Evolutionary conservation across 2,888 invertebrate species (phyloP).

Genomic region (Carcina quercana): DNA sequence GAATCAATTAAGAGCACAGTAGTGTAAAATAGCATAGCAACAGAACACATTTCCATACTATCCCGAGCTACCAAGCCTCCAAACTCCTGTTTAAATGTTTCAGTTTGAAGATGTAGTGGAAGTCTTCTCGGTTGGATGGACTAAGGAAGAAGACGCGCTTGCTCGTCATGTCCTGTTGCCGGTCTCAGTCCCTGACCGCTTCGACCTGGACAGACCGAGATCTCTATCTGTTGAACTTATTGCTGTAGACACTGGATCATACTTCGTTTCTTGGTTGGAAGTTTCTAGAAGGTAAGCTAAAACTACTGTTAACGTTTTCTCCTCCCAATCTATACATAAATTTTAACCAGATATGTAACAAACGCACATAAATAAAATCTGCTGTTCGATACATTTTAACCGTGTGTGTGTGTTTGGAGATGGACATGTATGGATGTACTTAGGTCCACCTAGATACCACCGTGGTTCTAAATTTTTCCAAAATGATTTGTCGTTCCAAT

Average conservation of each 20-base stretch:
- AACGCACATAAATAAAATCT: too few species aligned
- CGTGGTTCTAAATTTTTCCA: too few species aligned
- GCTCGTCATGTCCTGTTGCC: conserved; percentile 74
- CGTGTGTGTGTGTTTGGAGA: too few species aligned
- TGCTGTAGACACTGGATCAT: conserved; percentile 82
- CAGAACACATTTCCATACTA: too few species aligned
- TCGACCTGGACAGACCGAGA: conserved; percentile 77
- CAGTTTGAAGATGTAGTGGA: conserved; percentile 80
- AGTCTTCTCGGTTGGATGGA: conserved; percentile 91
- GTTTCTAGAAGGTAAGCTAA: conserved; percentile 77
- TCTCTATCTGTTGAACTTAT: conserved; percentile 87
- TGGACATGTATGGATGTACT: too few species aligned
- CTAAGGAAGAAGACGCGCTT: conserved; percentile 61
- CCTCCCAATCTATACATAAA: too few species aligned
- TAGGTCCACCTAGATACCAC: too few species aligned
- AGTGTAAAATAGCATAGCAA: too few species aligned
- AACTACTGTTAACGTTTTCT: background rate
- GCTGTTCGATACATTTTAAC: too few species aligned
- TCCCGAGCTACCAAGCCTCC: background rate
- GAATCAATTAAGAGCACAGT: too few species aligned
- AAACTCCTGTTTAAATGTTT: conserved; percentile 13
- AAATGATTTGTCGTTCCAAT: too few species aligned
- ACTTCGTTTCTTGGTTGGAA: conserved; percentile 89
- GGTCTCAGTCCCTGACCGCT: conserved; percentile 71
- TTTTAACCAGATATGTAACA: too few species aligned